Evolutionary conservation across 1,140 invertebrate species (phyloP).

Genomic region (Philopotamus ludificatus): DNA sequence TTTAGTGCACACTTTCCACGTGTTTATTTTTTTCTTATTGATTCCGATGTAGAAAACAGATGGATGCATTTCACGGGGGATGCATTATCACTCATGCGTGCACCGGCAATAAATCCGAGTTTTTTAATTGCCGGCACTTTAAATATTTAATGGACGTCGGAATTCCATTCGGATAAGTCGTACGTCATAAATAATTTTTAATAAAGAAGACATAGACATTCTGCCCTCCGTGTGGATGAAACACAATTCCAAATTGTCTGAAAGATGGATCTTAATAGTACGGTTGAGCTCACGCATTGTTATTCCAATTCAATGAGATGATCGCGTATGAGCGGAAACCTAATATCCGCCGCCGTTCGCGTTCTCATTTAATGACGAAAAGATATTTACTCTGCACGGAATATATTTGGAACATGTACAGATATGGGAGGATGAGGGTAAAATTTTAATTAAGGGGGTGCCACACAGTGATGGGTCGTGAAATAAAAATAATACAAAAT

Average conservation of each 20-base stretch:
- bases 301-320: neutral
- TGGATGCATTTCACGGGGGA: conserved; percentile 18
- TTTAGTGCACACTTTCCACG: conserved; percentile 22
- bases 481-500: too few species aligned
- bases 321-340: neutral
- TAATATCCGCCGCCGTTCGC: neutral
- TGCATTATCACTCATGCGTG: neutral
- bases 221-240: neutral
- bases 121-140: conserved; percentile 31
- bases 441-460: too few species aligned
- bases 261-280: neutral
- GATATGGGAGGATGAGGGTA: too few species aligned
- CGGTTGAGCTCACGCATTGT: neutral
- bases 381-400: neutral
- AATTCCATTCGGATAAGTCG: too few species aligned
- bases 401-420: too few species aligned
- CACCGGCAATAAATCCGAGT: conserved; percentile 25
- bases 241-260: neutral
- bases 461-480: too few species aligned
- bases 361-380: neutral
- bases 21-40: conserved; percentile 21
- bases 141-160: too few species aligned
- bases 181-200: too few species aligned
- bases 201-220: too few species aligned
- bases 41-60: conserved; percentile 40